Base-by-base conservation (phyloP, 2,797 vertebrate genomes). In the Alca torda region DNA sequence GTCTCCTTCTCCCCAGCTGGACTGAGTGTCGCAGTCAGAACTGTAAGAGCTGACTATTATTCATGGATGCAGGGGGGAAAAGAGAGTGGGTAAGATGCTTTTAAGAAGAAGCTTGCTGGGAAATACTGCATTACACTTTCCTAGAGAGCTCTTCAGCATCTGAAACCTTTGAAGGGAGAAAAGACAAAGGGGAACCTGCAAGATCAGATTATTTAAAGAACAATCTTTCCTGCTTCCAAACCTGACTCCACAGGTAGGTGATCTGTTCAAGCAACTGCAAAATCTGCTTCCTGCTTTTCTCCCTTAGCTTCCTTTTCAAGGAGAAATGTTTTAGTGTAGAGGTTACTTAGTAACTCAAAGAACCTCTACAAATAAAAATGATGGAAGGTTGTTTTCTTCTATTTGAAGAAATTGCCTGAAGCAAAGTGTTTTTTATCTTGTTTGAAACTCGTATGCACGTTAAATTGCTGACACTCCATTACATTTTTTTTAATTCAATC, bases 391-490 rank as follows among this genome's bases (percentile, higher is more conserved):
- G 23, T 3, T 80, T 85, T 67, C 60, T 86, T 48, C 54, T 90
- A 33, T 90, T 92, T 89, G 41, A 89, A 87, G 93, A 95, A 91
- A 88, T 35, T 84, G 87, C 80, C 87, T 84, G 73, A 81, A 96
- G 61, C 73, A 93, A 65, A 85, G 26, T 0, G 0, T 1, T 28
- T 75, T 89, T 72, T 84, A 30, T 96, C 0, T 10, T 57, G 14
- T 86, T 94, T 95, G 68, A 85, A 86, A 76, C 63, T 86, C 3
- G 3, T 56, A 68, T 61, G 43, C 60, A 87, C 48, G 37, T 72
- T 76, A 87, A 84, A 90, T 81, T 91, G 64, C 80, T 95, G 83
- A 89, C 73, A 56, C 7, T 61, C 41, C 15, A 16, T 75, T 91
- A 33, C 10, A 37, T 65, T 65, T 48, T 59, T 89, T 74, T 70